Conservation (phyloP, 2,888 invertebrate genomes). For the Harpalus rubripes region DNA sequence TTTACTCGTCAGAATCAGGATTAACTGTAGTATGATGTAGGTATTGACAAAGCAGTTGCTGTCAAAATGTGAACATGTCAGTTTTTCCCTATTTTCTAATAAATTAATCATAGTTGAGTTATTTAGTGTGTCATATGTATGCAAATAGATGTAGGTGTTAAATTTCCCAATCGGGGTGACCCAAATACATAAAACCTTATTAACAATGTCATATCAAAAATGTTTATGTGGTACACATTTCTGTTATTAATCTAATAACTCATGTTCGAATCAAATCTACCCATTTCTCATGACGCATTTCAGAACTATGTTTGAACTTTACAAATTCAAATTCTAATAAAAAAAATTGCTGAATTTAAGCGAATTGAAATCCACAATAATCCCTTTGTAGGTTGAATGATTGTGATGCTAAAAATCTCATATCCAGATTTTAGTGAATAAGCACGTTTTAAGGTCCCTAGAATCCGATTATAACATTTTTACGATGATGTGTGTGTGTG, state of each 20-base stretch:
- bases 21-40: conserved; percentile 12
- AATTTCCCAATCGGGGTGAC: background rate
- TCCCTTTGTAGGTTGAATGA: too few relatives aligned
- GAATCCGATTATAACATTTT: too few relatives aligned
- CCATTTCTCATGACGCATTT: too few relatives aligned
- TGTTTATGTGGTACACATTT: background rate
- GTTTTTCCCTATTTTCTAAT: conserved; percentile 8
- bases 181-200: background rate
- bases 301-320: too few relatives aligned
- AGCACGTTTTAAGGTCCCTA: too few relatives aligned
- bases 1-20: background rate
- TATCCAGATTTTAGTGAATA: too few relatives aligned
- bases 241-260: background rate
- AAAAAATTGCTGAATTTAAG: too few relatives aligned
- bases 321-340: too few relatives aligned
- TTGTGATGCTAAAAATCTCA: too few relatives aligned
- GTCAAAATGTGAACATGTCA: background rate
- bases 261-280: too few relatives aligned
- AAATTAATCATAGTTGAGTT: background rate
- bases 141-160: background rate
- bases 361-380: too few relatives aligned
- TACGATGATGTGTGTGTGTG: too few relatives aligned
- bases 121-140: background rate
- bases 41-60: conserved; percentile 8
- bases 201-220: background rate